Evolutionary conservation across 2,888 invertebrate species (phyloP).

Genomic region (Dolichomitus sp.): DNA sequence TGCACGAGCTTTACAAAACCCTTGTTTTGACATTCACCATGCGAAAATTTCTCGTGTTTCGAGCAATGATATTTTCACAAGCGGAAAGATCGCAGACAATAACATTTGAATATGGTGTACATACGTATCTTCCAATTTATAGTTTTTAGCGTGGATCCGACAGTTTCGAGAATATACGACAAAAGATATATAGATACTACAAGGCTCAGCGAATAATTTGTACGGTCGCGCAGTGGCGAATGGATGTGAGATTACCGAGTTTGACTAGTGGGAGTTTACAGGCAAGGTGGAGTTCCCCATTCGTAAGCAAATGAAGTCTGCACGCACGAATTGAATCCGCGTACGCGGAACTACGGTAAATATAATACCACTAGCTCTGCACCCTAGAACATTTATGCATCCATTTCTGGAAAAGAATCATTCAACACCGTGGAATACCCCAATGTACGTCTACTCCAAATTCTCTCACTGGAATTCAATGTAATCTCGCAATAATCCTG

Average conservation of each 20-base stretch:
- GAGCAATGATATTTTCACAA: conserved; percentile 5
- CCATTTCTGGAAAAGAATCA: conserved; percentile 17
- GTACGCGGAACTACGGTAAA: conserved; percentile 34
- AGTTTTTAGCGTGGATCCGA: conserved; percentile 73
- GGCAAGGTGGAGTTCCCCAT: conserved; percentile 56
- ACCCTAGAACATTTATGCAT: conserved; percentile 5
- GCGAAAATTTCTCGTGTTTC: conserved; percentile 18
- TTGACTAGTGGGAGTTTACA: conserved; percentile 53
- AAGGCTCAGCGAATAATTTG: conserved; percentile 62
- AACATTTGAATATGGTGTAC: conserved; percentile 1
- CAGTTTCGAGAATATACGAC: conserved; percentile 62
- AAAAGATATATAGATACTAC: conserved; percentile 22
- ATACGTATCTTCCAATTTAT: conserved; percentile 70
- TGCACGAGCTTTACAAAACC: too few species aligned
- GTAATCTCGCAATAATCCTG: conserved; percentile 12
- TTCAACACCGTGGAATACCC: not conserved
- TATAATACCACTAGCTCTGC: not conserved
- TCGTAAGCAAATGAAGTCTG: conserved; percentile 69
- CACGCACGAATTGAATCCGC: conserved; percentile 61
- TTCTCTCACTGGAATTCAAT: conserved; percentile 4
- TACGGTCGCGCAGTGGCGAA: conserved; percentile 60
- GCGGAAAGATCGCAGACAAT: conserved; percentile 19
- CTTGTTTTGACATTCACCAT: conserved; percentile 10
- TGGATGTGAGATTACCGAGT: conserved; percentile 66
- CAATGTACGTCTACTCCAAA: not conserved